Evolutionary conservation across 1,140 invertebrate genomes (phyloP), one percentile per base, ranked within the genome.

Genomic region (Ips typographus): DNA sequence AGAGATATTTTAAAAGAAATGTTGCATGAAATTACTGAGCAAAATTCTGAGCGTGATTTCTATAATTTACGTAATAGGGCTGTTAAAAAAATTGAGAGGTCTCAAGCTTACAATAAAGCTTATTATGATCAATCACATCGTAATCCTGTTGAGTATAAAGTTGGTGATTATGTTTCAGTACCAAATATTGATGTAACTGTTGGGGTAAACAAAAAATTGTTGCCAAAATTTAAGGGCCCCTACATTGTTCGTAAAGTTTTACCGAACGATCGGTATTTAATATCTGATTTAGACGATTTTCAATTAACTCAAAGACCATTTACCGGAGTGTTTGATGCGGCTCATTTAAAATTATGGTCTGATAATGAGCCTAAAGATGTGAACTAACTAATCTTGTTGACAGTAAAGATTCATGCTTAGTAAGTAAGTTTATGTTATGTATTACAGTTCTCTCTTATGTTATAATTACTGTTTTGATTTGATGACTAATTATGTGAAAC

Each of bases 141-240:
- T 65, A 1, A 44, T 40, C 8, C 74, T 0, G 1, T 38, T 37
- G 58, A 55, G 40, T 78, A 79, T 65, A 6, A 60, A 37, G 40
- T 67, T 3, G 73, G 72, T 39, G 77, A 79, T 70, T 74, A 71
- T 58, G 71, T 78, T 42, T 73, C 77, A 72, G 55, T 77, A 22
- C 69, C 37, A 52, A 77, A 77, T 64, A 37, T 71, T 40, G 73
- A 74, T 66, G 60, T 56, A 44, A 74, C 74, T 37, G 37, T 65
- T 2, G 77, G 77, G 1, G 64, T 73, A 43, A 76, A 73, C 42
- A 73, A 72, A 58, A 77, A 78, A 61, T 41, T 76, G 61, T 51
- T 74, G 22, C 75, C 77, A 5, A 70, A 70, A 60, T 77, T 74
- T 67, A 73, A 73, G 67, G 74, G 76, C 6, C 77, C 76, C 4